Evolutionary conservation across 2,888 invertebrate species (phyloP).

Genomic region (Tridacna gigas): DNA sequence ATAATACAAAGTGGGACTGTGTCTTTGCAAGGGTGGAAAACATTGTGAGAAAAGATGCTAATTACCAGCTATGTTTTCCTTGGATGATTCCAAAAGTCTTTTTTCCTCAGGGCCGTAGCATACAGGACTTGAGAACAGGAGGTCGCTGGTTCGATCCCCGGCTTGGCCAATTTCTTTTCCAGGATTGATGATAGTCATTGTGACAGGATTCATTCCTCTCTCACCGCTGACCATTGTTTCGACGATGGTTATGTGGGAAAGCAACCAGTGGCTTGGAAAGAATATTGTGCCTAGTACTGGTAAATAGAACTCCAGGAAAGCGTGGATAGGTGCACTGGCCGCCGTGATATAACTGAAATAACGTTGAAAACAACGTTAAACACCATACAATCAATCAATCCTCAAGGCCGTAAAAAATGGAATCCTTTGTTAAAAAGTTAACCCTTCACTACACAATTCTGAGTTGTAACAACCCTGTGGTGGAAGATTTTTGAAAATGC

Average conservation of each 20-base stretch:
- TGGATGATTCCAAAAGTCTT: too few species aligned
- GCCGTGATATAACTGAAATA: neutral
- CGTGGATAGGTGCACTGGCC: neutral
- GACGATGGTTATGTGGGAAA: neutral
- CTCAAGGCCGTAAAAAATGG: neutral
- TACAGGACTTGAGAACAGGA: neutral
- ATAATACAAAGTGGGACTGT: too few species aligned
- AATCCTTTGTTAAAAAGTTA: neutral
- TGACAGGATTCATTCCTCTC: neutral
- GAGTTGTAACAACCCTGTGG: neutral
- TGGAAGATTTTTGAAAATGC: neutral
- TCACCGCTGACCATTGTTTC: too few species aligned
- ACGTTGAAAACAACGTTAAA: neutral
- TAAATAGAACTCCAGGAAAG: neutral
- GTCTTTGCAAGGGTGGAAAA: too few species aligned
- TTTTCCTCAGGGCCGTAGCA: neutral
- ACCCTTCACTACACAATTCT: neutral
- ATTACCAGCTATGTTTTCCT: too few species aligned
- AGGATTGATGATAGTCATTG: neutral
- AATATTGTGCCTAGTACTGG: neutral
- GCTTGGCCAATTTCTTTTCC: neutral
- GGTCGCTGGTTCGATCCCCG: neutral
- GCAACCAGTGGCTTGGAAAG: neutral
- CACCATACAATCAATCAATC: neutral
- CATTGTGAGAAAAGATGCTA: too few species aligned